Base-by-base conservation (phyloP, 2,113 vertebrate genomes). In the Erinaceus europaeus region DNA sequence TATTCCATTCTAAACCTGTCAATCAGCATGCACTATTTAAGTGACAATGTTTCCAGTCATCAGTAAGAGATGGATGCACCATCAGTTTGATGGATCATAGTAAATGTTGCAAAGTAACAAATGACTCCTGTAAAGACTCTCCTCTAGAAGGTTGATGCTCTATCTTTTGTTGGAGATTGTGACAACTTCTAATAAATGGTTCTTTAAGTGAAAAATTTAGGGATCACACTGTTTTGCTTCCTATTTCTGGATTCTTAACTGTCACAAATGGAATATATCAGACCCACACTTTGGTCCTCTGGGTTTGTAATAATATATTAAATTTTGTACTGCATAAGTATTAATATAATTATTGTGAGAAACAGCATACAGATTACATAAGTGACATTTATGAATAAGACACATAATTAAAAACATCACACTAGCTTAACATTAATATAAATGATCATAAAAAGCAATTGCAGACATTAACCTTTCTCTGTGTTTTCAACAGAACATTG, bases 401-500 rank as follows among this genome's bases (percentile, higher is more conserved):
- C 5, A 32, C 46, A 32, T 55, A 44, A 71, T 46, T 5, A 38
- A 90, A 90, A 44, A 17, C 1, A 48, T 36, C 62, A 84, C 11
- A 59, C 73, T 34, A 74, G 42, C 75, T 36, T 62, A 84, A 90
- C 72, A 18, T 80, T 68, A 84, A 93, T 71, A 40, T 71, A 50
- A 89, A 90, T 86, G 0, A n/a, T 71, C 25, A 36, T 55, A 88
- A 88, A 87, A 71, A 5, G 71, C 79, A 82, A 92, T 89, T 90
- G 69, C 13, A 29, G 12, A 95, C 93, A 94, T 92, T 59, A 82
- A 4, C 11, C 3, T 93, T 93, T 95, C 69, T 91, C 1, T 92
- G 74, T 85, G 93, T 94, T 62, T 48, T 94, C 9, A 93, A 2
- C 13, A 86, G n/a, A 73, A 91, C 74, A 90, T 68, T 90, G 61